phyloP scores from a whole-genome alignment of 2,797 vertebrate genomes.

The Ciconia nigra region DNA sequence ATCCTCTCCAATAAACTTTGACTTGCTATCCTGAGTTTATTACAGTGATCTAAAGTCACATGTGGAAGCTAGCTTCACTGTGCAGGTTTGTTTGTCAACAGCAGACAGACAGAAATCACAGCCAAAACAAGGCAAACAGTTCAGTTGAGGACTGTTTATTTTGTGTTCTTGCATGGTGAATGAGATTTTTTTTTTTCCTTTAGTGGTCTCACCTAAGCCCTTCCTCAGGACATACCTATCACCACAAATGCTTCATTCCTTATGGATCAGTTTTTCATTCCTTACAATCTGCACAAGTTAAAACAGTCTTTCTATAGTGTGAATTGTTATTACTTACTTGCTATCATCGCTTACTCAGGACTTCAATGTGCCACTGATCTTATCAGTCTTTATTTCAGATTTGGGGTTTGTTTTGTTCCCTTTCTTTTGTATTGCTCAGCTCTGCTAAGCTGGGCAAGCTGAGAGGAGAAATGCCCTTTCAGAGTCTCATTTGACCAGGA shows the following conservation, averaged over 20 bases:
- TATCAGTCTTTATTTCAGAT: background rate
- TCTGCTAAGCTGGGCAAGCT: background rate
- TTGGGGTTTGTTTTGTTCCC: background rate
- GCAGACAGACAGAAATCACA: background rate
- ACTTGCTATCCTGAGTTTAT: background rate
- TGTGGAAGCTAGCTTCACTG: background rate
- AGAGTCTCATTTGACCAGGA: background rate
- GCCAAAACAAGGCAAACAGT: background rate
- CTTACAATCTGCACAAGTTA: background rate
- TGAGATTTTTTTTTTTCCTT: background rate
- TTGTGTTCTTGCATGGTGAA: background rate
- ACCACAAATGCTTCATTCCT: background rate
- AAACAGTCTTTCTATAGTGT: background rate
- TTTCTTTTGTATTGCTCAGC: background rate
- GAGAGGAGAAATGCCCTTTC: background rate
- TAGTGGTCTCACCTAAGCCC: background rate
- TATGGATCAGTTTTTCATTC: background rate
- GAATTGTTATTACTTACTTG: background rate
- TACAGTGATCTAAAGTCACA: background rate
- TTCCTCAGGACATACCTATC: background rate
- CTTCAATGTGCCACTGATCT: background rate
- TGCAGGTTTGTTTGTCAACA: background rate
- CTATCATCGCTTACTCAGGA: background rate
- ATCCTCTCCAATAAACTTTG: background rate
- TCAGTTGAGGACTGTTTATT: background rate